Conservation (phyloP, 1,140 invertebrate genomes). For the Helicorthomorpha holstii region DNA sequence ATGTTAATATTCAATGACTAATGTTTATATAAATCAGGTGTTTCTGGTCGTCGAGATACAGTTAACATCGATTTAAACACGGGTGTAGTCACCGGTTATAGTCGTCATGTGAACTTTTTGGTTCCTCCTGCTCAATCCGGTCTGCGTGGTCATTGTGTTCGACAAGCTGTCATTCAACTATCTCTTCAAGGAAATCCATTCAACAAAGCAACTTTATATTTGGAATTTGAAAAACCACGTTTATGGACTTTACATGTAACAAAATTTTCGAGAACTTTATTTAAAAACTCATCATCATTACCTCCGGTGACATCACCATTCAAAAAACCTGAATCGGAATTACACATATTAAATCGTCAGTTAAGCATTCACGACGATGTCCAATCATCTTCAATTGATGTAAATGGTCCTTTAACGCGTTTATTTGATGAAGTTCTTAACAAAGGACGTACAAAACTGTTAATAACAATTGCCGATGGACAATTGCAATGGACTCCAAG, state of each 20-base stretch:
- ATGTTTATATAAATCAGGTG: too few relatives aligned
- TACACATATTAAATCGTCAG: not conserved
- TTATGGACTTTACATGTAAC: constrained; percentile 24
- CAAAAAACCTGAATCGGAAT: not conserved
- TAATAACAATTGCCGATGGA: constrained; percentile 18
- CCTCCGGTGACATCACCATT: not conserved
- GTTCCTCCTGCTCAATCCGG: constrained; percentile 13
- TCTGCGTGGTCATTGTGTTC: constrained; percentile 13
- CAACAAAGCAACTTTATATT: constrained; percentile 16
- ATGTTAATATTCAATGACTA: too few relatives aligned
- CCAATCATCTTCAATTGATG: not conserved
- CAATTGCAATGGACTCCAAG: constrained; percentile 18
- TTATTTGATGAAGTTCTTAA: constrained; percentile 10
- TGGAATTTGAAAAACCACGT: constrained; percentile 22
- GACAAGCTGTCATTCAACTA: constrained; percentile 22
- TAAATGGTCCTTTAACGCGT: constrained; percentile 2
- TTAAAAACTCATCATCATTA: constrained; percentile 13
- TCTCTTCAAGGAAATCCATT: constrained; percentile 20
- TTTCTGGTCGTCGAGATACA: too few relatives aligned
- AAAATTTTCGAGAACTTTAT: constrained; percentile 21
- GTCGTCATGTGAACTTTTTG: constrained; percentile 21
- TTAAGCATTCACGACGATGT: not conserved
- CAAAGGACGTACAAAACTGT: constrained; percentile 2
- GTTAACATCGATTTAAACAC: not conserved
- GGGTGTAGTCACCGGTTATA: constrained; percentile 20